Evolutionary conservation across 2,888 invertebrate genomes (phyloP).

Genomic region (Sphecodes monilicornis): DNA sequence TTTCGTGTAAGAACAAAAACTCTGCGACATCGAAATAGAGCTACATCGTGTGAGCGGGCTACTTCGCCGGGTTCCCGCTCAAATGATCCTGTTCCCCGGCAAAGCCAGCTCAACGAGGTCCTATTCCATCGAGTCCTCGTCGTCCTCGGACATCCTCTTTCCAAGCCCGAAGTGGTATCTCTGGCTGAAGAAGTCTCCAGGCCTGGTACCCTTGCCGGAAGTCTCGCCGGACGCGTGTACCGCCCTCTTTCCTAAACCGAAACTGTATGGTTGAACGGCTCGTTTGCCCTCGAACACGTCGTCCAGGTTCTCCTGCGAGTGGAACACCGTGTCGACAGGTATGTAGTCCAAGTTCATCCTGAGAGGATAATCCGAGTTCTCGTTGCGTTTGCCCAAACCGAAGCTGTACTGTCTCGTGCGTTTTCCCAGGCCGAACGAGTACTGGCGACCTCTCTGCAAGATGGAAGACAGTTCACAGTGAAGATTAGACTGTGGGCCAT

Average conservation of each 20-base stretch:
- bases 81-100: neutral
- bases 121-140: constrained; percentile 67
- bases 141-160: constrained; percentile 71
- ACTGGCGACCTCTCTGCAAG: constrained; percentile 87
- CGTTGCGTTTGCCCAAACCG: constrained; percentile 86
- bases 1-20: constrained; percentile 82
- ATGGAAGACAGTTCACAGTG: constrained; percentile 33
- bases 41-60: constrained; percentile 42
- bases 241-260: constrained; percentile 86
- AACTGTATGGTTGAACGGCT: constrained; percentile 86
- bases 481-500: neutral
- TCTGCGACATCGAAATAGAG: constrained; percentile 55
- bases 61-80: neutral
- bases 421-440: constrained; percentile 90
- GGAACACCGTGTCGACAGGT: constrained; percentile 78
- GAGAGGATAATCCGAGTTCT: constrained; percentile 38
- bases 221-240: constrained; percentile 66
- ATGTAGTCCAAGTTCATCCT: constrained; percentile 65
- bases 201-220: constrained; percentile 63
- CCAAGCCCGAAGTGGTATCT: constrained; percentile 76
- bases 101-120: constrained; percentile 13
- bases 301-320: constrained; percentile 84
- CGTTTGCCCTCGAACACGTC: constrained; percentile 85
- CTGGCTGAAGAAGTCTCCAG: constrained; percentile 57
- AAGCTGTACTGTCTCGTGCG: constrained; percentile 86